These are phyloP conservation scores for Meles meles DNA, from an alignment of 2,113 vertebrate species.

Conservation along the genomic window DNA sequence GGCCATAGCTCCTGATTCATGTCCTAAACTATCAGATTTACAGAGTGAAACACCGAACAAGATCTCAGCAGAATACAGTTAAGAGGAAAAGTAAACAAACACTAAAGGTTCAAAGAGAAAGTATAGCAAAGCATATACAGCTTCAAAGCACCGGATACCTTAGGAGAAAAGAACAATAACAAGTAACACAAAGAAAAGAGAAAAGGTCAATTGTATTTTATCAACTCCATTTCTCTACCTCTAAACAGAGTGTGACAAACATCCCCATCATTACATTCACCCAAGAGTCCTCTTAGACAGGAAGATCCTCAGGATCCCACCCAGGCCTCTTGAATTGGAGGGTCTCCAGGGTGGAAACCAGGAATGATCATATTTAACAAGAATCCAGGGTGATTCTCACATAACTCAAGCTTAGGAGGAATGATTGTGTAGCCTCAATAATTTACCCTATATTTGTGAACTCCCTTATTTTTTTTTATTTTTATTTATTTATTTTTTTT, in stretches of 20 bases:
- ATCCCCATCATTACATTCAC: not conserved
- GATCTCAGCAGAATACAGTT: not conserved
- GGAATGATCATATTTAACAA: not conserved
- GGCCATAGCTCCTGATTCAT: not conserved
- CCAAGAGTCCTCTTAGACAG: not conserved
- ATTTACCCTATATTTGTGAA: not conserved
- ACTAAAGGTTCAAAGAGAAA: not conserved
- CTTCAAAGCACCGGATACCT: not conserved
- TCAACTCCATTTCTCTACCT: not conserved
- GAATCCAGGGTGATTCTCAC: not conserved
- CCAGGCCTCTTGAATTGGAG: not conserved
- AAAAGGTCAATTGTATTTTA: not conserved
- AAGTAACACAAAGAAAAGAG: not conserved
- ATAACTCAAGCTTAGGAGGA: not conserved
- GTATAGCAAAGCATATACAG: not conserved
- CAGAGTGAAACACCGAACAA: not conserved
- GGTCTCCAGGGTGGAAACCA: not conserved
- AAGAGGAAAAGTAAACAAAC: not conserved
- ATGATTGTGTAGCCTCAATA: not conserved
- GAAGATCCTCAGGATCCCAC: not conserved
- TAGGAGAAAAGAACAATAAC: not conserved
- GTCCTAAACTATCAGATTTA: not conserved
- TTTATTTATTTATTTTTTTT: too few relatives aligned
- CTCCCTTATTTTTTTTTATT: too few relatives aligned
- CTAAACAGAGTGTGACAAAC: not conserved